phyloP scores from a whole-genome alignment of 2,113 vertebrate species.

The Lophura nycthemera region DNA sequence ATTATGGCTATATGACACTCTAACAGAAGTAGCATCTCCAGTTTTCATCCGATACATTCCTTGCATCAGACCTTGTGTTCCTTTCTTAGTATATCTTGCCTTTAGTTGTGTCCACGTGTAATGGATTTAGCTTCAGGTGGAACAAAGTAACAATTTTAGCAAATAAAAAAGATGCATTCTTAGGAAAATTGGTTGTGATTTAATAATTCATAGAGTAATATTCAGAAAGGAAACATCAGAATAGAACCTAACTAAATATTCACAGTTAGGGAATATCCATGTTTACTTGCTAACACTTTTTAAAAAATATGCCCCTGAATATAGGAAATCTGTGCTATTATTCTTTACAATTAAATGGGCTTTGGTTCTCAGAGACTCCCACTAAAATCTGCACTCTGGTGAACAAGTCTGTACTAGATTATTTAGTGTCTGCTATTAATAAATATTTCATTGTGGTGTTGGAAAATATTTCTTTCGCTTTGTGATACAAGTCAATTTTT shows the following conservation, averaged over 20 bases:
- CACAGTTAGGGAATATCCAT: conserved; percentile 84
- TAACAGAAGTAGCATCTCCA: not conserved
- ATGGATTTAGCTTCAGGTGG: conserved; percentile 39
- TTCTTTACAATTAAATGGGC: conserved; percentile 74
- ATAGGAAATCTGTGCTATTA: conserved; percentile 79
- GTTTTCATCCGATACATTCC: not conserved
- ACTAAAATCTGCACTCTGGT: conserved; percentile 57
- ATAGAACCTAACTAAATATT: conserved; percentile 86
- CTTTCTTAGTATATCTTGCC: conserved; percentile 10
- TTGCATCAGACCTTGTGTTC: not conserved
- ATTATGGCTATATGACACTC: not conserved
- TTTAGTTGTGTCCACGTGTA: conserved; percentile 15
- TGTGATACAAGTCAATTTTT: conserved; percentile 81
- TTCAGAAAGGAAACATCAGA: conserved; percentile 72
- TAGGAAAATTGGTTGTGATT: conserved; percentile 56
- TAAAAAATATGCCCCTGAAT: conserved; percentile 72
- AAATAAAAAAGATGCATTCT: conserved; percentile 51
- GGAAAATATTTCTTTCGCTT: conserved; percentile 88
- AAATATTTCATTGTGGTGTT: conserved; percentile 87
- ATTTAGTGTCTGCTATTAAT: conserved; percentile 82
- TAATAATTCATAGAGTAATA: conserved; percentile 79
- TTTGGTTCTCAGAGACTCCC: conserved; percentile 71
- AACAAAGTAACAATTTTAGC: conserved; percentile 44
- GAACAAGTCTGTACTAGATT: conserved; percentile 58
- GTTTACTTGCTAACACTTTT: conserved; percentile 78